A percentile compares a stretch with the other conserved stretches of the same genome.
These are phyloP conservation scores for Lordiphosa collinella DNA, from an alignment of 1,140 invertebrate species.

Conservation along the genomic window DNA sequence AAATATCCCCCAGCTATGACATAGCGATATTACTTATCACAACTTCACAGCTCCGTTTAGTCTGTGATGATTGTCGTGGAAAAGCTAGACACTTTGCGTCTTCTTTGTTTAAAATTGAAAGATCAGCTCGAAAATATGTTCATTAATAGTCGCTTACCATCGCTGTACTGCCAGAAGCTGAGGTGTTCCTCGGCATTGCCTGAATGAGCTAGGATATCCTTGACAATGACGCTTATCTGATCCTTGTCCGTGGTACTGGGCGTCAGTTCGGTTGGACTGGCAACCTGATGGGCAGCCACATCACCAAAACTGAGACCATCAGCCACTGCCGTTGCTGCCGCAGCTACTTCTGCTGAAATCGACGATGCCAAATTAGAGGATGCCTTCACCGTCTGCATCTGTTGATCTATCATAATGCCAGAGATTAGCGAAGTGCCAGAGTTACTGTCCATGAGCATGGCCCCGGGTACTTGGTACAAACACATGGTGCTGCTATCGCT, in stretches of 20 bases:
- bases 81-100: too few species aligned
- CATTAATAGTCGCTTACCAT: conserved; percentile 36
- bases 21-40: too few species aligned
- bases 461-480: conserved; percentile 13
- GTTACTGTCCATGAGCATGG: conserved; percentile 21
- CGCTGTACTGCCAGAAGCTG: conserved; percentile 55
- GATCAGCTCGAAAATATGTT: too few species aligned
- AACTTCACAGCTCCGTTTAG: too few species aligned
- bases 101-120: too few species aligned
- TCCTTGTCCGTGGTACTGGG: conserved; percentile 41
- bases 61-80: too few species aligned
- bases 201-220: conserved; percentile 55
- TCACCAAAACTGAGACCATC: conserved; percentile 10
- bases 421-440: conserved; percentile 23
- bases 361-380: neutral
- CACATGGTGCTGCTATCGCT: conserved; percentile 34
- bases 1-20: too few species aligned
- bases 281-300: neutral
- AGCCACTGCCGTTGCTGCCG: conserved; percentile 2
- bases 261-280: neutral
- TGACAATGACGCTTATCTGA: conserved; percentile 64
- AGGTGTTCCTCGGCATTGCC: conserved; percentile 53
- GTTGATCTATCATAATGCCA: conserved; percentile 39
- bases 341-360: neutral
- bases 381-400: conserved; percentile 51